Conservation (phyloP, 2,888 invertebrate species). For the Tricholauxania praeusta region DNA sequence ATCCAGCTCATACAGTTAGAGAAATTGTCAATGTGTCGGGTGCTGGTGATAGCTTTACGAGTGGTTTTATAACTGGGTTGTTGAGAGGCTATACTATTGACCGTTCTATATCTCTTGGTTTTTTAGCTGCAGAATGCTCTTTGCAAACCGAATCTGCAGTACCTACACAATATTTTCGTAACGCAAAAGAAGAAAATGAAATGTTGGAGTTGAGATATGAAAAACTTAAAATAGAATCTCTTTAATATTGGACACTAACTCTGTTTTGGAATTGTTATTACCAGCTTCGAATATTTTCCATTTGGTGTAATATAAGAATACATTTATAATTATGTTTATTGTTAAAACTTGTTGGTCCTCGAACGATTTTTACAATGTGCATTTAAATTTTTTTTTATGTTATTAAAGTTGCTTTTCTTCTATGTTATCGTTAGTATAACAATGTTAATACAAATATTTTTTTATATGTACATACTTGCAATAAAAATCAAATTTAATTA, state of each 20-base stretch:
- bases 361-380: neutral
- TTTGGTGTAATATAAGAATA: too few relatives aligned
- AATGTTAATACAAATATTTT: too few relatives aligned
- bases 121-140: constrained; percentile 74
- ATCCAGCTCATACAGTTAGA: constrained; percentile 51
- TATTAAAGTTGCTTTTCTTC: too few relatives aligned
- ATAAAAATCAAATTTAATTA: too few relatives aligned
- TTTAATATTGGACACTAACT: constrained; percentile 20
- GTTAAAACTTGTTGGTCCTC: too few relatives aligned
- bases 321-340: too few relatives aligned
- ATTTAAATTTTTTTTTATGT: constrained; percentile 17
- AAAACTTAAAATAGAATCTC: constrained; percentile 34
- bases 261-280: too few relatives aligned
- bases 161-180: constrained; percentile 66
- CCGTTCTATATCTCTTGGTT: constrained; percentile 73
- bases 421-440: too few relatives aligned
- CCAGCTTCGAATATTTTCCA: too few relatives aligned
- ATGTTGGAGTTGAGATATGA: constrained; percentile 30
- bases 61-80: constrained; percentile 77
- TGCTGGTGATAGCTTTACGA: constrained; percentile 83
- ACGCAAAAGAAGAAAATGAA: constrained; percentile 39
- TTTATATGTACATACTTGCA: too few relatives aligned
- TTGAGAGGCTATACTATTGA: constrained; percentile 71
- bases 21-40: constrained; percentile 82
- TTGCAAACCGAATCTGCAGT: constrained; percentile 74